These are phyloP conservation scores for Nasonia longicornis DNA, from an alignment of 1,140 invertebrate species.

Conservation along the genomic window DNA sequence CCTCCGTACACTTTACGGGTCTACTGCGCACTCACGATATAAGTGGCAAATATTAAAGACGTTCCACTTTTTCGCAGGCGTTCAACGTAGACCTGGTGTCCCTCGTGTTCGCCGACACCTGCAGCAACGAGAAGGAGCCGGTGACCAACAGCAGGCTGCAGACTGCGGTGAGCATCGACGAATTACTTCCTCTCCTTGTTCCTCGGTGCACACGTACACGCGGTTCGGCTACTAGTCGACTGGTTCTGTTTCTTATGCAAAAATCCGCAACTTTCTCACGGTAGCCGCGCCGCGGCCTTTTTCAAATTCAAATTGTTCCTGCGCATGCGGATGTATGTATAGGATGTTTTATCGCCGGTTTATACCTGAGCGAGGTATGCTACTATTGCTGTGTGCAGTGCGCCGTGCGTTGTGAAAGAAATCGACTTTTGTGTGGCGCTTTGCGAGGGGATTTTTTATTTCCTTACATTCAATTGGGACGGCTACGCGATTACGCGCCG, in stretches of 20 bases:
- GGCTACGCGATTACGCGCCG: neutral
- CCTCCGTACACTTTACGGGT: neutral
- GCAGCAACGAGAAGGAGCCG: slow-evolving; percentile 9
- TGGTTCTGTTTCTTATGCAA: slow-evolving; percentile 24
- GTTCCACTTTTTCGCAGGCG: slow-evolving; percentile 48
- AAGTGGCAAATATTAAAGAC: neutral
- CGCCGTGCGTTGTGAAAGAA: neutral
- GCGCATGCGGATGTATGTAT: neutral
- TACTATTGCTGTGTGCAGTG: no score
- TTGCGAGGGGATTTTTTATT: neutral
- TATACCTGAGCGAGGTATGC: neutral
- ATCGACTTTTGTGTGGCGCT: neutral
- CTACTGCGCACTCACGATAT: neutral
- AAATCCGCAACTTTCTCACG: slow-evolving; percentile 21
- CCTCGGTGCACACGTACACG: no score
- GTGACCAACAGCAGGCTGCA: slow-evolving; percentile 44
- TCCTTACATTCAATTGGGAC: no score
- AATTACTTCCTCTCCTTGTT: slow-evolving; percentile 9
- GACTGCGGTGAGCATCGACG: slow-evolving; percentile 50
- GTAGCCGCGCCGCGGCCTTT: neutral
- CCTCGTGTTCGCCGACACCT: slow-evolving; percentile 37
- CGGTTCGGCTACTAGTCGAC: neutral
- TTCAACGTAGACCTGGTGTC: slow-evolving; percentile 42
- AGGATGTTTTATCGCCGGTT: neutral
- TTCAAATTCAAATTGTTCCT: neutral